A percentile compares a stretch with the other conserved stretches of the same genome.
These are phyloP conservation scores for Peromyscus melanophrys DNA, from an alignment of 2,797 vertebrate genomes.

Conservation along the genomic window DNA sequence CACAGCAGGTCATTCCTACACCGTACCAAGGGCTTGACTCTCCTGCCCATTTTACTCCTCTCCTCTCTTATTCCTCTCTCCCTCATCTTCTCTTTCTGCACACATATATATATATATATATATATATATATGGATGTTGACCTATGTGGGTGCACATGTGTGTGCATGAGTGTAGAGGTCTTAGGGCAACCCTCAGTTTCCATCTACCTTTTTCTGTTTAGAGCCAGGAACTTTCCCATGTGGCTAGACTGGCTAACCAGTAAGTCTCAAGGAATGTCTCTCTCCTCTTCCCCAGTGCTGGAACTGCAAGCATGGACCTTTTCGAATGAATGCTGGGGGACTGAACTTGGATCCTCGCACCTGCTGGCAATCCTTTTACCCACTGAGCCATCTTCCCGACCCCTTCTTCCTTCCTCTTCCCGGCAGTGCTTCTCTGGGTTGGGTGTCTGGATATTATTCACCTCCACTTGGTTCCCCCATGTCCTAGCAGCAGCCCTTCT, in stretches of 20 bases:
- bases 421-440: fast-evolving
- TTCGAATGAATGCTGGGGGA: neutral
- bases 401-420: neutral
- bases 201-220: neutral
- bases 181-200: too few relatives aligned
- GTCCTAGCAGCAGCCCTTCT: too few relatives aligned
- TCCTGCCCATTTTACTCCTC: too few relatives aligned
- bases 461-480: fast-evolving
- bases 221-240: neutral
- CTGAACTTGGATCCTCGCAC: neutral
- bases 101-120: neutral
- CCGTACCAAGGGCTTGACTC: neutral
- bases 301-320: neutral
- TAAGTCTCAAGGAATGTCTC: neutral
- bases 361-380: neutral
- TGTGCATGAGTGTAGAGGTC: neutral
- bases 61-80: neutral
- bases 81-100: neutral
- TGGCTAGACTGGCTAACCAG: neutral
- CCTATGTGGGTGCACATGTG: neutral
- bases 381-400: neutral
- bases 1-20: fast-evolving
- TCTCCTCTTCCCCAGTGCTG: neutral
- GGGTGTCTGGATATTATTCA: fast-evolving
- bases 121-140: neutral